A percentile compares a stretch with the other conserved stretches of the same genome.
Evolutionary conservation across 1,140 invertebrate genomes (phyloP).

Genomic region (Samia ricini): DNA sequence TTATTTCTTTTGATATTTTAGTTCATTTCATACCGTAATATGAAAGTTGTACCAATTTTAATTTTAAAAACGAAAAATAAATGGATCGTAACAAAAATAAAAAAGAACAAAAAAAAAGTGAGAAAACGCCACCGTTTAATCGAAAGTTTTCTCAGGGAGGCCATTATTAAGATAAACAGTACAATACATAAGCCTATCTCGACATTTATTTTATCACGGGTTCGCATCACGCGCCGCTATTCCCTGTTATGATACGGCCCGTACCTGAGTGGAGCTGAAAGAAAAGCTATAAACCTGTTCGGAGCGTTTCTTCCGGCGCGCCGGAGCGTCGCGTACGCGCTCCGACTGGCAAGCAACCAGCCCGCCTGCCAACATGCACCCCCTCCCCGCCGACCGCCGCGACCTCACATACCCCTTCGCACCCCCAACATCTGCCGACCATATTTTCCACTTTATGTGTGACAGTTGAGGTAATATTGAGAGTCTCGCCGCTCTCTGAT

Average conservation of each 20-base stretch:
- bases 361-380: constrained; percentile 27
- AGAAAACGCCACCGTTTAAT: constrained; percentile 62
- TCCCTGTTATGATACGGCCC: constrained; percentile 77
- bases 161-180: constrained; percentile 78
- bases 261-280: constrained; percentile 78
- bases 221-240: constrained; percentile 76
- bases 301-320: constrained; percentile 72
- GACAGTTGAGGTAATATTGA: constrained; percentile 80
- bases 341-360: constrained; percentile 62
- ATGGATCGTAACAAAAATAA: constrained; percentile 27
- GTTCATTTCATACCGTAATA: neutral
- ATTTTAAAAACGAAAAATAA: neutral
- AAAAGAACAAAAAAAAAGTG: constrained; percentile 24
- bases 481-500: constrained; percentile 76
- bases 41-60: neutral
- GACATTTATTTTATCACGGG: constrained; percentile 77
- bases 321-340: constrained; percentile 73
- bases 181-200: constrained; percentile 78
- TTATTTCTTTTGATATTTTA: neutral
- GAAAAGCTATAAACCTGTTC: constrained; percentile 79
- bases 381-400: constrained; percentile 27
- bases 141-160: constrained; percentile 67
- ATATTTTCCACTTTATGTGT: constrained; percentile 80
- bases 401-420: constrained; percentile 29
- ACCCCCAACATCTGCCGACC: constrained; percentile 75